phyloP scores from a whole-genome alignment of 2,113 vertebrate species.

The Nycticebus coucang region DNA sequence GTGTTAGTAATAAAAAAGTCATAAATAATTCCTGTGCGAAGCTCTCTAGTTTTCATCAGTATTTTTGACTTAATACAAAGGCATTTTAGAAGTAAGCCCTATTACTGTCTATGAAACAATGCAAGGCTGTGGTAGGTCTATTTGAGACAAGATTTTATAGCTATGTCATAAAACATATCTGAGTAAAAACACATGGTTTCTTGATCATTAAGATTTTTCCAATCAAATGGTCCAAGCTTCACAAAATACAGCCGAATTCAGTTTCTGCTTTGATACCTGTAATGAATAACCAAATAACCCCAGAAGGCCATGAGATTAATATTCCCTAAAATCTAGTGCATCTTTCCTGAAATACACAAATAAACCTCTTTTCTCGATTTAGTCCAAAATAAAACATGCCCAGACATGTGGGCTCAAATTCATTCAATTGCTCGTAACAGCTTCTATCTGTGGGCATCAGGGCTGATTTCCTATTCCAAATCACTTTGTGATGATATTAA shows the following conservation, averaged over 20 bases:
- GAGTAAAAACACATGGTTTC: slow-evolving; percentile 88
- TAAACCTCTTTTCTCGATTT: slow-evolving; percentile 54
- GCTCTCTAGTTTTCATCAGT: slow-evolving; percentile 63
- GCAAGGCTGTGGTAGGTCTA: slow-evolving; percentile 86
- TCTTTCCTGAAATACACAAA: slow-evolving; percentile 44
- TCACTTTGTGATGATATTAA: background rate
- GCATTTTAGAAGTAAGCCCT: slow-evolving; percentile 77
- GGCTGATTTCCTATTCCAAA: background rate
- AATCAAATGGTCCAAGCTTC: slow-evolving; percentile 83
- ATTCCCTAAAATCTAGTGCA: slow-evolving; percentile 72
- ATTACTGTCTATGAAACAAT: slow-evolving; percentile 83
- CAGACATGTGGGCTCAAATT: background rate
- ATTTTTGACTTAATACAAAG: slow-evolving; percentile 77
- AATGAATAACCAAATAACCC: slow-evolving; percentile 82
- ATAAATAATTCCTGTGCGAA: slow-evolving; percentile 66
- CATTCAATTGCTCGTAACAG: no score
- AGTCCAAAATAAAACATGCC: slow-evolving; percentile 22
- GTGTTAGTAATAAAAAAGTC: slow-evolving; percentile 61
- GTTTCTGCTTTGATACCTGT: slow-evolving; percentile 84
- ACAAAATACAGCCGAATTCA: slow-evolving; percentile 78
- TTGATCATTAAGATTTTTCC: slow-evolving; percentile 86
- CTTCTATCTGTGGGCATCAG: background rate
- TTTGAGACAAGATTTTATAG: slow-evolving; percentile 84
- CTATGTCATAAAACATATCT: slow-evolving; percentile 86
- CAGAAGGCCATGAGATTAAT: slow-evolving; percentile 72